Conservation (phyloP, 2,888 invertebrate species). For the Glaucopsyche alexis region DNA sequence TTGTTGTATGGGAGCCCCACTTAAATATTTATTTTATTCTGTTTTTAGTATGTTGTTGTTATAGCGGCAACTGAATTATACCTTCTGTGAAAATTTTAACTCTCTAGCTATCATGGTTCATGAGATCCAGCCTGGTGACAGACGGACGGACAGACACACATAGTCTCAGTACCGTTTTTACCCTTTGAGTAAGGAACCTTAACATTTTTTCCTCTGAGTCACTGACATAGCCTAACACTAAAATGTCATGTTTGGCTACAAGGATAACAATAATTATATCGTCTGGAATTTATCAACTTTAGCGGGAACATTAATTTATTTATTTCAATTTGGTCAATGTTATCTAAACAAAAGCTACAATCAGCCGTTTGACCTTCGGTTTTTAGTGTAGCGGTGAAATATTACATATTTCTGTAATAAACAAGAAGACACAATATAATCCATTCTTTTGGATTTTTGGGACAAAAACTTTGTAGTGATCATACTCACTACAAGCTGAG, state of each 20-base stretch:
- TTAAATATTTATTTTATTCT: too few species aligned
- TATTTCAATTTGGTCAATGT: conserved; percentile 21
- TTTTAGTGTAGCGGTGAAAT: conserved; percentile 4
- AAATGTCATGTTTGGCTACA: neutral
- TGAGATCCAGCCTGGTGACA: too few species aligned
- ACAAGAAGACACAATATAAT: neutral
- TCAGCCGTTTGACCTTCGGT: neutral
- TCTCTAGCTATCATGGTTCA: too few species aligned
- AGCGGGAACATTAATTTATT: conserved; percentile 23
- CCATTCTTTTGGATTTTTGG: neutral
- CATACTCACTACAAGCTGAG: too few species aligned
- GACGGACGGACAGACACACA: too few species aligned
- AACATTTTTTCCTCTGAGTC: neutral
- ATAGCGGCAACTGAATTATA: too few species aligned
- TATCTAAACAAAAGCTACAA: conserved; percentile 10
- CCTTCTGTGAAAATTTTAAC: too few species aligned
- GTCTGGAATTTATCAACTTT: conserved; percentile 15
- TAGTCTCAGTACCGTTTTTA: too few species aligned
- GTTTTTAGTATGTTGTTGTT: too few species aligned
- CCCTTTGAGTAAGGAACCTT: too few species aligned
- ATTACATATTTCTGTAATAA: neutral
- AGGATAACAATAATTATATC: neutral
- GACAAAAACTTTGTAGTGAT: neutral
- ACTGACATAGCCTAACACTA: neutral
- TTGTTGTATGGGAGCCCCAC: too few species aligned